Base-by-base conservation (phyloP, 2,888 invertebrate species). In the Eupithecia pulchellata region DNA sequence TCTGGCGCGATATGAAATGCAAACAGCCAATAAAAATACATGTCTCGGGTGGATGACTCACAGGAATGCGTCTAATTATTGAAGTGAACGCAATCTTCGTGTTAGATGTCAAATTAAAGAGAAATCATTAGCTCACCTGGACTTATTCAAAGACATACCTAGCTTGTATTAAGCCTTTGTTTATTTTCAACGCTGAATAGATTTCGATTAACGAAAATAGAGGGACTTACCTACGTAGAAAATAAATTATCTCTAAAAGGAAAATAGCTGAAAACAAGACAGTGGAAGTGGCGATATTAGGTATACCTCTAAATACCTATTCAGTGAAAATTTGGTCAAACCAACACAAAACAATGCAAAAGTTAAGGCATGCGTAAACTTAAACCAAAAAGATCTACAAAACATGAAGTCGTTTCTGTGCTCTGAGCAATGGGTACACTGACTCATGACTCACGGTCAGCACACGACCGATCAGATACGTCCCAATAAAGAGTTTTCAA, bases 51-150 rank as follows among this genome's bases (percentile, higher is more conserved):
- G 91, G 90, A 88, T 91, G 92, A 91, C 80, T 92, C 92, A 90
- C 85, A 85, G 89, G 91, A 90, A 92, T 91, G 90, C 86, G 85
- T 88, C 90, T 92, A 91, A 92, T 91, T 91, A 84, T 89, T 83
- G 85, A 84, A 84, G 86, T 87, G 88, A 86, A 86, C 83, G 88
- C 84, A 85, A 87, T 86, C 82, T 83, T 87, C 86, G 87, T 86
- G 87, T 89, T 88, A 86, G 84, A 89, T 91, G 91, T 90, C 89
- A 86, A 88, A 86, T 89, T 88, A 85, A 82, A 86, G 86, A 83
- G 87, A 90, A 89, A 81, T 79, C 25, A 61, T 32, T 14, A 62
- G 62, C 29, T 29, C 36, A 52, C 34, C 9, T 25, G 32, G 9
- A 17, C n/a, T 30, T n/a, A 60, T 11, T 30, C n/a, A 30, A 60